Evolutionary conservation across 1,140 invertebrate genomes (phyloP), one percentile per base, ranked within the genome.

Genomic region (Zaprionus ghesquierei): DNA sequence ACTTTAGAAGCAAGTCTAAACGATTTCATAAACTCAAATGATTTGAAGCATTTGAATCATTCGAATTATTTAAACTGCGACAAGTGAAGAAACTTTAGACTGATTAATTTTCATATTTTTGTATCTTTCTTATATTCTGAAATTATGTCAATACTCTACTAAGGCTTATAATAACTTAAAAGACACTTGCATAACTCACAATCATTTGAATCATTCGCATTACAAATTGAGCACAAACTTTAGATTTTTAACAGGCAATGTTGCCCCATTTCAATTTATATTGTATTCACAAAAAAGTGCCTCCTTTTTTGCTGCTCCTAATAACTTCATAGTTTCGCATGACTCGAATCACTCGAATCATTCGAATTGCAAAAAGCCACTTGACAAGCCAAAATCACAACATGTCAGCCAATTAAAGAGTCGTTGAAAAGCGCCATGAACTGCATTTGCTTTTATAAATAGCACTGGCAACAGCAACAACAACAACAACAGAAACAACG

Each of bases 361-460:
- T 51, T 31, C 68, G 74, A 77, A 77, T 86, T 86, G 64, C 69
- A 62, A 70, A 55, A 62, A 41, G 8, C 54, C 62, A 61, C 50
- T 82, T 89, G 82, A 89, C 82, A 89, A 77, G 44, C 65, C 73
- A n/a, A 79, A 89, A 87, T 87, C 82, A 87, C 79, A 87, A 87
- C 84, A 87, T 87, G 82, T 84, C 82, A 84, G 76, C 64, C 84
- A 89, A 87, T 89, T 87, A 87, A 87, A 74, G 76, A 77, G 69
- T 44, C 73, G 79, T 66, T 82, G 79, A 87, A 79, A 87, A 65
- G 69, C 53, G 38, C 59, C 61, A 31, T 51, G 46, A 55, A 66
- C 66, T 69, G 66, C 58, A 79, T 53, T 60, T 68, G 54, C 61
- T 54, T 55, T 63, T 66, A 81, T 68, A 77, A 72, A 77, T 64